Percentiles rank a stretch among this genome's conserved stretches.
These are phyloP conservation scores for Pseudomyrmex gracilis DNA, from an alignment of 1,140 invertebrate species.

Conservation along the genomic window DNA sequence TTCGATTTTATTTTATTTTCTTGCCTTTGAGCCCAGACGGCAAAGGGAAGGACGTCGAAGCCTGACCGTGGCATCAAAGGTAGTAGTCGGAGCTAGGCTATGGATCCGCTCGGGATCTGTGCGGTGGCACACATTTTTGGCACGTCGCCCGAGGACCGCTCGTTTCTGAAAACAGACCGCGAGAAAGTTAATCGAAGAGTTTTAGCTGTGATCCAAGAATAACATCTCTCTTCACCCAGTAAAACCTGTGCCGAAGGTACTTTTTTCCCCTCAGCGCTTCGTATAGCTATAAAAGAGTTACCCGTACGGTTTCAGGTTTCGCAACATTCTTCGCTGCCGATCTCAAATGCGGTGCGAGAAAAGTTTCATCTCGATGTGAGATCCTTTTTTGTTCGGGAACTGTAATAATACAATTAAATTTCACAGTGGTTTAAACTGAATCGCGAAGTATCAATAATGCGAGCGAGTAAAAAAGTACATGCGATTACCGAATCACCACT, in stretches of 20 bases:
- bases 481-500: conserved; percentile 26
- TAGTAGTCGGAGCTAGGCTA: neutral
- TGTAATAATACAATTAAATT: neutral
- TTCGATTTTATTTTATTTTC: conserved; percentile 53
- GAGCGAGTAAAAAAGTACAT: neutral
- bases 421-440: neutral
- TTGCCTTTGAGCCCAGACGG: neutral
- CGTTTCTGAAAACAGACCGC: conserved; percentile 50
- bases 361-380: no score
- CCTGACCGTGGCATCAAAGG: conserved; percentile 52
- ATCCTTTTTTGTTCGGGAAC: no score
- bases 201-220: conserved; percentile 65
- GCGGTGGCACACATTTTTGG: conserved; percentile 55
- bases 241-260: no score
- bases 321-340: no score
- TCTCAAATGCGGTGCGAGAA: no score
- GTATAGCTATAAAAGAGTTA: no score
- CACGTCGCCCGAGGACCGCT: conserved; percentile 46
- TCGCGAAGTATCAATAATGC: neutral
- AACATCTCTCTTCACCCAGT: conserved; percentile 46
- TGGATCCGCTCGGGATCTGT: conserved; percentile 9
- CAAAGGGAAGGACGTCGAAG: conserved; percentile 46
- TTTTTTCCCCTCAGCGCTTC: no score
- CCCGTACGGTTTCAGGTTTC: no score
- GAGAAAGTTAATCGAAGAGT: conserved; percentile 63